Percentiles rank a stretch among this genome's conserved stretches.
These are phyloP conservation scores for Threskiornis aethiopicus DNA, from an alignment of 2,797 vertebrate species.

Conservation along the genomic window DNA sequence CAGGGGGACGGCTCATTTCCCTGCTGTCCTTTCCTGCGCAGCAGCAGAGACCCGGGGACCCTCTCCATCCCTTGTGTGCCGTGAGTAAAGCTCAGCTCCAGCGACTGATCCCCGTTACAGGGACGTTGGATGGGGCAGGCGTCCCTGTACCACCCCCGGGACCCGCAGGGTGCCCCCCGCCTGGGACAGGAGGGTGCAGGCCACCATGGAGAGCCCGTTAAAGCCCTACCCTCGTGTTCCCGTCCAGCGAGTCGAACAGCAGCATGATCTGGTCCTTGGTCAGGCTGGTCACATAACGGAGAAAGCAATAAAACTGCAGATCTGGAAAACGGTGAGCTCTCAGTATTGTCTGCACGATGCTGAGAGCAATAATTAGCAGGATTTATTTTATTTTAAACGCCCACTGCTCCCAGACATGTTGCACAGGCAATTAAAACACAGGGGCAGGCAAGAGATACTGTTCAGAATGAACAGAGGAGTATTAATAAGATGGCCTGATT, in stretches of 20 bases:
- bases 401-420: neutral
- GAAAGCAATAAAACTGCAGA: conserved; percentile 66
- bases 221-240: conserved; percentile 18
- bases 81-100: neutral
- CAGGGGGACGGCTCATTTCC: neutral
- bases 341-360: neutral
- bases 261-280: conserved; percentile 5
- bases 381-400: conserved; percentile 19
- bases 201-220: conserved; percentile 58
- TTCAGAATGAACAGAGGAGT: neutral
- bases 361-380: neutral
- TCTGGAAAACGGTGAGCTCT: conserved; percentile 27
- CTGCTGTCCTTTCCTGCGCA: neutral
- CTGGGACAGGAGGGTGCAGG: conserved; percentile 56
- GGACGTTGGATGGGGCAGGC: neutral
- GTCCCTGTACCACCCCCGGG: neutral
- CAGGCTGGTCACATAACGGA: conserved; percentile 24
- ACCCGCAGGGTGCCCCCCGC: neutral
- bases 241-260: conserved; percentile 64
- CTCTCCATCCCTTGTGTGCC: neutral
- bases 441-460: neutral
- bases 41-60: neutral
- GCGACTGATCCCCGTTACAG: neutral
- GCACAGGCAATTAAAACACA: neutral
- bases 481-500: neutral